Base-by-base conservation (phyloP, 2,888 invertebrate genomes). In the Eugnorisma glareosa region DNA sequence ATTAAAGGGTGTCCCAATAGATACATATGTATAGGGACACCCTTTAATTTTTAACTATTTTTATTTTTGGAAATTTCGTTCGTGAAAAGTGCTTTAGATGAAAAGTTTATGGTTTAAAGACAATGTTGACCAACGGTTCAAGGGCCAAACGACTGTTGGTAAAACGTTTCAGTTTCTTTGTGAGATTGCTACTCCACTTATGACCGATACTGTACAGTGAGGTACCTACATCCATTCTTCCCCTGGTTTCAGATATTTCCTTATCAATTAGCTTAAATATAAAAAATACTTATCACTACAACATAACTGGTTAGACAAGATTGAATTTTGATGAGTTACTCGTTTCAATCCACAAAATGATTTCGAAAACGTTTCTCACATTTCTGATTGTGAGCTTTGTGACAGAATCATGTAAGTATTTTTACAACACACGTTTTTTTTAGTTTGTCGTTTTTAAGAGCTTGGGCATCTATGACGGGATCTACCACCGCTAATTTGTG, bases 361-460 rank as follows among this genome's bases (percentile, higher is more conserved):
- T 59, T 73, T 67, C 57, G 1, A 80, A 80, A 81, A 71, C 2
- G 11, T 66, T 83, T 2, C 71, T 84, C 35, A 61, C 75, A 0
- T 64, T 85, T 43, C 6, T 85, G 43, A 37, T 81, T 35, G 57
- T 88, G 31, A 66, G n/a, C 64, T 71, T 51, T 66, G 40, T 77
- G 40, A 64, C 61, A 13, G 67, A 76, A 67, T 73, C 87, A 69
- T 48, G 87, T 87, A 70, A 87, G 87, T 87, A 67, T 37, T 37
- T 2, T 24, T 21, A 13, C 28, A 61, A 31, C 8, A 15, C 1
- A 61, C 3, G 15, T 51, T 21, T 1, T 24, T n/a, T 15, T n/a
- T n/a, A n/a, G n/a, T n/a, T n/a, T 24, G n/a, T 51, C 0, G 8
- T 75, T 24, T 74, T 57, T 35, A 21, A 35, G 21, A 54, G 13